Conservation (phyloP, 2,888 invertebrate genomes). For the Catocala sponsa region DNA sequence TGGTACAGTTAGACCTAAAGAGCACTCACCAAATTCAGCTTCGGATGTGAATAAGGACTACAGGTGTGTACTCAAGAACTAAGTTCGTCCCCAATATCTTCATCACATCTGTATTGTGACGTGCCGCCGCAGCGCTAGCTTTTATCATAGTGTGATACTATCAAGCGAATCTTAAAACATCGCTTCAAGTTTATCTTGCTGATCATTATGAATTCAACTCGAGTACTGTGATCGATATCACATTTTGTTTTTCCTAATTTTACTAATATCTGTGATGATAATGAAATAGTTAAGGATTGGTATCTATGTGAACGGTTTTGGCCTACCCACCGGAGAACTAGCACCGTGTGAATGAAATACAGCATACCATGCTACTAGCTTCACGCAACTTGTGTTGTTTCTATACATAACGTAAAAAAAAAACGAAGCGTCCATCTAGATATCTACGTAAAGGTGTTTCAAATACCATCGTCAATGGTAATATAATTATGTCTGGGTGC, state of each 20-base stretch:
- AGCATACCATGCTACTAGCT: constrained; percentile 54
- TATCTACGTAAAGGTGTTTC: constrained; percentile 15
- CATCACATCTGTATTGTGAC: constrained; percentile 52
- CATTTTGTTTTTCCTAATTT: constrained; percentile 74
- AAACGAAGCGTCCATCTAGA: constrained; percentile 40
- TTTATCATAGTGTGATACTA: constrained; percentile 61
- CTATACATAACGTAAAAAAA: constrained; percentile 19
- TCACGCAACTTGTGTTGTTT: constrained; percentile 55
- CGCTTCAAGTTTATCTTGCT: constrained; percentile 65
- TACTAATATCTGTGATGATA: constrained; percentile 84
- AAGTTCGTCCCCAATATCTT: constrained; percentile 56
- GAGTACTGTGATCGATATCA: constrained; percentile 74
- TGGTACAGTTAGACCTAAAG: constrained; percentile 87
- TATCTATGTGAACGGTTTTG: constrained; percentile 67
- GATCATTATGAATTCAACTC: constrained; percentile 60
- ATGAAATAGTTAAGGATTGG: constrained; percentile 72
- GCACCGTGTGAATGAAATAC: constrained; percentile 52
- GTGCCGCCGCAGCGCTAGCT: constrained; percentile 52
- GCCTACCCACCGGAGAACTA: constrained; percentile 77
- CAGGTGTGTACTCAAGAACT: constrained; percentile 88
- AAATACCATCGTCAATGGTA: constrained; percentile 31
- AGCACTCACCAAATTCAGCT: constrained; percentile 83
- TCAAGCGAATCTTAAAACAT: constrained; percentile 55
- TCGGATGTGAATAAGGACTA: constrained; percentile 87
- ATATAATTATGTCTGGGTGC: constrained; percentile 28